phyloP scores from a whole-genome alignment of 1,140 invertebrate species.

The Mya arenaria region DNA sequence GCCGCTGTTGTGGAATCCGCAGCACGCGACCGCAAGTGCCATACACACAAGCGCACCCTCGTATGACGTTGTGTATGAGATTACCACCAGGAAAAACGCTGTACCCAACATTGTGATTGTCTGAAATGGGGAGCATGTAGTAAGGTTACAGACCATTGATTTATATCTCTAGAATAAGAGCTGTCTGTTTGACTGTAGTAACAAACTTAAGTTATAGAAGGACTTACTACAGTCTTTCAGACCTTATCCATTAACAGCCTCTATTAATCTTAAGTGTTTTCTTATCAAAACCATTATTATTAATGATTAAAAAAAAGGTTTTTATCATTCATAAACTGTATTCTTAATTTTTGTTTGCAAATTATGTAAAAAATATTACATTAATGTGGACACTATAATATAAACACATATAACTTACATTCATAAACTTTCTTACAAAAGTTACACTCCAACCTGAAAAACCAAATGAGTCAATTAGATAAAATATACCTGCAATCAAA shows the following conservation, averaged over 20 bases:
- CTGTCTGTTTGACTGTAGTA: not conserved
- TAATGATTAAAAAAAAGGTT: no score
- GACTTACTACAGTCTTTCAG: no score
- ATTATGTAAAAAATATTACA: no score
- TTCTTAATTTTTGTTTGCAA: no score
- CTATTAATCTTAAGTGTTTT: no score
- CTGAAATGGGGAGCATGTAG: constrained; percentile 83
- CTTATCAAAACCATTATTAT: no score
- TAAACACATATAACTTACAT: constrained; percentile 77
- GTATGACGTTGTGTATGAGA: constrained; percentile 82
- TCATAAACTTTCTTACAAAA: constrained; percentile 82
- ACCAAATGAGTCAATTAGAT: constrained; percentile 58
- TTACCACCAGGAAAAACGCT: constrained; percentile 85
- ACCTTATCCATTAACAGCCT: no score
- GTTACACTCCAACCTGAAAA: constrained; percentile 81
- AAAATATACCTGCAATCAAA: no score
- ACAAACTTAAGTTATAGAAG: no score
- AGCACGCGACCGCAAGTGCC: constrained; percentile 85
- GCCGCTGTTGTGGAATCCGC: constrained; percentile 88
- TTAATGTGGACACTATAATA: no score
- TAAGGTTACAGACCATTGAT: not conserved
- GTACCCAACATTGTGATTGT: constrained; percentile 85
- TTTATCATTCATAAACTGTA: no score
- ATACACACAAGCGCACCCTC: constrained; percentile 83
- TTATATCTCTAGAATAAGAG: not conserved